Percentiles rank a stretch among this genome's conserved stretches.
These are phyloP conservation scores for Lochmaea capreae DNA, from an alignment of 2,888 invertebrate genomes.

Conservation along the genomic window DNA sequence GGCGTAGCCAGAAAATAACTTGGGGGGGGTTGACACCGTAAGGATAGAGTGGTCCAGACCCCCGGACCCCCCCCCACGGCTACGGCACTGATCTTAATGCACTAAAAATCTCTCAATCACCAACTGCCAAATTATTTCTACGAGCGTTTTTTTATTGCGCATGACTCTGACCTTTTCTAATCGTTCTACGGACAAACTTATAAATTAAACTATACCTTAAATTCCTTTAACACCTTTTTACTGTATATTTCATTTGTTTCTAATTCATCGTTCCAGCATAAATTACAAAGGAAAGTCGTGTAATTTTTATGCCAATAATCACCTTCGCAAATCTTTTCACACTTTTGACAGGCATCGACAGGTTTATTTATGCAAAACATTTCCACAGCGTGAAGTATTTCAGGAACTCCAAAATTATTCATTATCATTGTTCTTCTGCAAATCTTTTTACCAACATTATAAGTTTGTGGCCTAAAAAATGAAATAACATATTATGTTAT, in stretches of 20 bases:
- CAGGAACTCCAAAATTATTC: constrained; percentile 64
- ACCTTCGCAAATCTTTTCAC: constrained; percentile 62
- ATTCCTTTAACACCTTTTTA: constrained; percentile 53
- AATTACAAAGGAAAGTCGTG: constrained; percentile 63
- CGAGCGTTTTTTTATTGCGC: too few species aligned
- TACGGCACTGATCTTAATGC: too few species aligned
- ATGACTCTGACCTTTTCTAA: too few species aligned
- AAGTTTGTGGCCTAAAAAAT: constrained; percentile 57
- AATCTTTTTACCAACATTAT: constrained; percentile 45
- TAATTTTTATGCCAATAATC: constrained; percentile 67
- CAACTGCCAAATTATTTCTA: too few species aligned
- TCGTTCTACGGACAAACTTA: background rate
- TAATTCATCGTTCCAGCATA: constrained; percentile 64
- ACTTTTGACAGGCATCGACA: constrained; percentile 63
- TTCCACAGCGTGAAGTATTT: constrained; percentile 64
- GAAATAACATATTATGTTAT: background rate
- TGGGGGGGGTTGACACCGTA: too few species aligned
- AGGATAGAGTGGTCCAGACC: too few species aligned
- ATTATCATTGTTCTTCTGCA: constrained; percentile 60
- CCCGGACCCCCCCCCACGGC: too few species aligned
- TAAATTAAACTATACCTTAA: constrained; percentile 52
- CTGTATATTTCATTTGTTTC: constrained; percentile 55
- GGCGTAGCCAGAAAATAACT: too few species aligned
- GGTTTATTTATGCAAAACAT: constrained; percentile 64
- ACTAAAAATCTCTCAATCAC: too few species aligned